phyloP scores from a whole-genome alignment of 2,797 vertebrate genomes.

The Diplodus puntazzo region DNA sequence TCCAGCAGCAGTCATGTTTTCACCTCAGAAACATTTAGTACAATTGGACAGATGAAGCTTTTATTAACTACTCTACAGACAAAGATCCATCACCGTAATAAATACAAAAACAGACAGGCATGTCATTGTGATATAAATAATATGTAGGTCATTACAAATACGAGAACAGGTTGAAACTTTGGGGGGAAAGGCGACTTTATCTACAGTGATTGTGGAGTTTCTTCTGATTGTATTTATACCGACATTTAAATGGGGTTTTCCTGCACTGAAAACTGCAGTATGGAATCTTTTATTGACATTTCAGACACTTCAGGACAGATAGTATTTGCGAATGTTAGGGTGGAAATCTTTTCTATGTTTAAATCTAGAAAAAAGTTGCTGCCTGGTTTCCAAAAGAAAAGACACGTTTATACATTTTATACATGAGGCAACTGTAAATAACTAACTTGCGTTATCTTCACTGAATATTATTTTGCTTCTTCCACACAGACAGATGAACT shows the following conservation, averaged over 20 bases:
- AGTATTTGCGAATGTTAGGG: neutral
- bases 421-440: slow-evolving; percentile 41
- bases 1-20: slow-evolving; percentile 77
- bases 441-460: slow-evolving; percentile 30
- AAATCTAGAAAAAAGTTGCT: slow-evolving; percentile 28
- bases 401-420: slow-evolving; percentile 62
- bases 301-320: slow-evolving; percentile 26
- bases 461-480: slow-evolving; percentile 19
- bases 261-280: slow-evolving; percentile 22
- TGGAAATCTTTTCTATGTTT: slow-evolving; percentile 24
- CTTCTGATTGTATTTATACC: slow-evolving; percentile 46
- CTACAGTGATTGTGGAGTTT: slow-evolving; percentile 47
- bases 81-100: slow-evolving; percentile 79
- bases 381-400: slow-evolving; percentile 44
- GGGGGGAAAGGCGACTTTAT: slow-evolving; percentile 30
- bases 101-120: slow-evolving; percentile 81
- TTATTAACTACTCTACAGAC: slow-evolving; percentile 65
- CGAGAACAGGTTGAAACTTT: slow-evolving; percentile 47
- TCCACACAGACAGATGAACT: slow-evolving; percentile 10
- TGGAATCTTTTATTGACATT: slow-evolving; percentile 26
- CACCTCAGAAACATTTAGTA: slow-evolving; percentile 69
- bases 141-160: slow-evolving; percentile 65
- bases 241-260: slow-evolving; percentile 33
- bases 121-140: slow-evolving; percentile 81
- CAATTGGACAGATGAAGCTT: slow-evolving; percentile 71